Evolutionary conservation across 2,113 vertebrate genomes (phyloP), one percentile per base, ranked within the genome.

Genomic region (Burhinus bistriatus): DNA sequence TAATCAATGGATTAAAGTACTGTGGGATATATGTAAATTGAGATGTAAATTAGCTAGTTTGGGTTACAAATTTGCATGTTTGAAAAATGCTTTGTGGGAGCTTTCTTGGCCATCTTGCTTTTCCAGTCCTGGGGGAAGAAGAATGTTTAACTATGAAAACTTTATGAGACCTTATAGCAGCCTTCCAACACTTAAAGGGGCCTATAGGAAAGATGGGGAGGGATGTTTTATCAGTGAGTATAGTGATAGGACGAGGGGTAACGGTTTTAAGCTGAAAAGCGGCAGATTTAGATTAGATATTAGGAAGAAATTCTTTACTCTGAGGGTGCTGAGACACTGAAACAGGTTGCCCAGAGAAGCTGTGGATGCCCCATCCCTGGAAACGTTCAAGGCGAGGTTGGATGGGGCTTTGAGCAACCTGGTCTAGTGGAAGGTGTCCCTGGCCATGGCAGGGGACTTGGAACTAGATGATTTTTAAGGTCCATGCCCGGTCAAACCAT

Each of bases 1-100:
- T 96, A 97, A 97, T 97, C 96, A 96, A 86, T 96, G 90, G 70
- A 90, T 76, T 58, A 87, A 91, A 93, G 85, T 89, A 93, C 66
- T 90, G 75, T 90, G 68, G 78, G 79, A 83, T 88, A 65, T 80
- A 94, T 94, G 96, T 17, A 96, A 93, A 97, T 93, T n/a, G 68
- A 85, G 25, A 96, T 95, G 87, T 36, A 96, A 94, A 96, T 93
- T 55, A 88, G 32, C 44, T 73, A 80, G 58, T 79, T 76, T 85
- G 87, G 62, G 54, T 65, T 85, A 88, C 89, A 88, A 96, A 90
- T 88, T 70, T 69, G 13, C 58, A 59, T 27, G 71, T 38, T 70
- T 61, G 44, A 77, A 96, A 94, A 77, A 45, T 52, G 61, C 9
- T 91, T 82, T 16, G 38, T 77, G 44, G 73, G 47, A 90, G 10